These are phyloP conservation scores for Petrophora chlorosata DNA, from an alignment of 2,888 invertebrate species.

Conservation along the genomic window DNA sequence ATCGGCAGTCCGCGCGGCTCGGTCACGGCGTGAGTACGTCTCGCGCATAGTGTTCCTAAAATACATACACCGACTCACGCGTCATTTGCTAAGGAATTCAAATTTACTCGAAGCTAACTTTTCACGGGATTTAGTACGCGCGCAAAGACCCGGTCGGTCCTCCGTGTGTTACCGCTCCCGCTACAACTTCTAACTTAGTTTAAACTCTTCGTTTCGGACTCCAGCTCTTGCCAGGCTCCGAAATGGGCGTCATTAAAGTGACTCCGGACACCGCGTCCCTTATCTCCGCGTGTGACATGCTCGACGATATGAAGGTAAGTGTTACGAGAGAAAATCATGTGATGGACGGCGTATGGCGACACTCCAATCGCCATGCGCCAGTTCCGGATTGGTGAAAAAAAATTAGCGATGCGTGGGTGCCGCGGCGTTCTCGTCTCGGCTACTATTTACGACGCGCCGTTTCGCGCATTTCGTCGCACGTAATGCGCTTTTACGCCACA, in stretches of 20 bases:
- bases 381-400: slow-evolving; percentile 59
- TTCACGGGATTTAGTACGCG: slow-evolving; percentile 51
- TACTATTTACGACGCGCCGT: slow-evolving; percentile 45
- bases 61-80: slow-evolving; percentile 59
- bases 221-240: slow-evolving; percentile 29
- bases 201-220: slow-evolving; percentile 13
- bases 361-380: slow-evolving; percentile 46
- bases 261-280: slow-evolving; percentile 72
- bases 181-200: slow-evolving; percentile 1
- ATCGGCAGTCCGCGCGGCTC: slow-evolving; percentile 80
- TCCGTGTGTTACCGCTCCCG: slow-evolving; percentile 57
- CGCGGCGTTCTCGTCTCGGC: slow-evolving; percentile 34
- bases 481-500: slow-evolving; percentile 58
- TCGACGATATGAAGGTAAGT: slow-evolving; percentile 81
- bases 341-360: slow-evolving; percentile 41
- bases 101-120: slow-evolving; percentile 50
- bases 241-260: slow-evolving; percentile 78
- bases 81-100: slow-evolving; percentile 55
- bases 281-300: slow-evolving; percentile 76
- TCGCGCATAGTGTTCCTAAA: slow-evolving; percentile 71
- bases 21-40: slow-evolving; percentile 77
- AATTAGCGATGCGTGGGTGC: slow-evolving; percentile 58
- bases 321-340: slow-evolving; percentile 41
- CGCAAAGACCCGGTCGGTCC: slow-evolving; percentile 65
- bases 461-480: slow-evolving; percentile 40